Evolutionary conservation across 53 echinoderm and acorn worm genomes (phyloP).

Genomic region (Henricia sp.): DNA sequence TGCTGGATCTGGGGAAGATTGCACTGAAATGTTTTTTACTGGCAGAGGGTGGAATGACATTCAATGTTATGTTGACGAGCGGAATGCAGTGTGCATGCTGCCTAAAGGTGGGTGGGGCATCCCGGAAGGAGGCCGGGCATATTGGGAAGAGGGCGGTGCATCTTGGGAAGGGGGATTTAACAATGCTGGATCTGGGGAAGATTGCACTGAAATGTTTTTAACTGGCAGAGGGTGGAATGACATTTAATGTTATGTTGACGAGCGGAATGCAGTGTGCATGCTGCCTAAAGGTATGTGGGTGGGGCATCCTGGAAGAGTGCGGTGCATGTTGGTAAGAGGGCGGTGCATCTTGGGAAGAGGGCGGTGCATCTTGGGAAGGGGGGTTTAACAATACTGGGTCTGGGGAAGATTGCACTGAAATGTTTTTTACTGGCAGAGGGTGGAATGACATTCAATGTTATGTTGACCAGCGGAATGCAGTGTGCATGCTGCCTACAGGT

Average conservation of each 20-base stretch:
- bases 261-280: conserved; percentile 28
- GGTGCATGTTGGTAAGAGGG: too few relatives aligned
- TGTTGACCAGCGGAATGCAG: conserved; percentile 17
- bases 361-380: too few relatives aligned
- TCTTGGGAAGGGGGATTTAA: too few relatives aligned
- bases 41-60: conserved; percentile 71
- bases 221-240: conserved; percentile 55
- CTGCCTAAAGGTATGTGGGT: conserved; percentile 24
- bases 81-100: conserved; percentile 64
- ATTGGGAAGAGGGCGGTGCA: too few relatives aligned
- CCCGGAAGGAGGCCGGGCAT: too few relatives aligned
- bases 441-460: conserved; percentile 71
- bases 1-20: conserved; percentile 57
- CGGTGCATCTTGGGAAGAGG: too few relatives aligned
- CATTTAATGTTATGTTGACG: neutral
- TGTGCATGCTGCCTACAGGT: conserved; percentile 73
- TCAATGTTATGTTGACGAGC: conserved; percentile 17
- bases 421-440: conserved; percentile 55
- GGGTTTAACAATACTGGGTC: conserved; percentile 65
- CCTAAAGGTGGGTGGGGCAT: conserved; percentile 67
- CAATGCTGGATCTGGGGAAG: conserved; percentile 24
- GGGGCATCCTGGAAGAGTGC: too few relatives aligned
- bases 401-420: conserved; percentile 69
- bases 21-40: conserved; percentile 63
- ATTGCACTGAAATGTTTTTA: conserved; percentile 51